phyloP scores from a whole-genome alignment of 2,113 vertebrate species.

The Isichthys henryi region DNA sequence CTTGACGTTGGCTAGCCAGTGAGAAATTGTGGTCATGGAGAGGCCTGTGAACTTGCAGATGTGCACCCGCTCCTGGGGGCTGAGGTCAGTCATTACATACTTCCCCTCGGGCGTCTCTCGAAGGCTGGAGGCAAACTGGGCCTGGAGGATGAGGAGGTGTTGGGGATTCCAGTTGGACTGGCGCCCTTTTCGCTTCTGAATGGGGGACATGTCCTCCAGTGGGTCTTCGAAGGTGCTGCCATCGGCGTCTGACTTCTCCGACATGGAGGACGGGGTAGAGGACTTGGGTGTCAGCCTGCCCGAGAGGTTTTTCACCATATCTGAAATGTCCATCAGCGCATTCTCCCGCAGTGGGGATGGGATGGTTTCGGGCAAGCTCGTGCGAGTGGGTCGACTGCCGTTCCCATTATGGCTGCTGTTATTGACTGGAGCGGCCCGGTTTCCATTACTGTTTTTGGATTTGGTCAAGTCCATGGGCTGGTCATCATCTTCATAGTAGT shows the following conservation, averaged over 20 bases:
- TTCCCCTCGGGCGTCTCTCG: slow-evolving; percentile 72
- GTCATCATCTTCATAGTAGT: slow-evolving; percentile 74
- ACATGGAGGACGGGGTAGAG: slow-evolving; percentile 69
- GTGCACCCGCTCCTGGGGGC: slow-evolving; percentile 76
- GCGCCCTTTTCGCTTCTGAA: slow-evolving; percentile 74
- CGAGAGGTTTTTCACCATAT: slow-evolving; percentile 79
- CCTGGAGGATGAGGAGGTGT: slow-evolving; percentile 78
- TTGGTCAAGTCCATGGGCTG: slow-evolving; percentile 80
- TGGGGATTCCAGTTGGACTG: slow-evolving; percentile 83
- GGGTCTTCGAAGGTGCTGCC: slow-evolving; percentile 77
- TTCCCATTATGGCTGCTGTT: slow-evolving; percentile 47
- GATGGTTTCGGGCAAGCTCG: slow-evolving; percentile 64
- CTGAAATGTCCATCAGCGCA: slow-evolving; percentile 75
- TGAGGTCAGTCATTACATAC: slow-evolving; percentile 77
- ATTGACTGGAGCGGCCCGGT: slow-evolving; percentile 13
- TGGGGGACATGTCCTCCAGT: slow-evolving; percentile 69
- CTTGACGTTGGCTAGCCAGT: slow-evolving; percentile 82
- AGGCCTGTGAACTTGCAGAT: slow-evolving; percentile 81
- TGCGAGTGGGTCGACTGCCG: slow-evolving; percentile 62
- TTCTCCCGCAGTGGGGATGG: slow-evolving; percentile 83
- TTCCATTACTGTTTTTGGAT: slow-evolving; percentile 64
- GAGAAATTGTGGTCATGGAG: slow-evolving; percentile 82
- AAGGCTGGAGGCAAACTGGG: slow-evolving; percentile 75
- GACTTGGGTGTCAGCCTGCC: slow-evolving; percentile 80
- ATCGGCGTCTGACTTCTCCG: slow-evolving; percentile 73